phyloP scores from a whole-genome alignment of 2,113 vertebrate species.

The Xenopus laevis region DNA sequence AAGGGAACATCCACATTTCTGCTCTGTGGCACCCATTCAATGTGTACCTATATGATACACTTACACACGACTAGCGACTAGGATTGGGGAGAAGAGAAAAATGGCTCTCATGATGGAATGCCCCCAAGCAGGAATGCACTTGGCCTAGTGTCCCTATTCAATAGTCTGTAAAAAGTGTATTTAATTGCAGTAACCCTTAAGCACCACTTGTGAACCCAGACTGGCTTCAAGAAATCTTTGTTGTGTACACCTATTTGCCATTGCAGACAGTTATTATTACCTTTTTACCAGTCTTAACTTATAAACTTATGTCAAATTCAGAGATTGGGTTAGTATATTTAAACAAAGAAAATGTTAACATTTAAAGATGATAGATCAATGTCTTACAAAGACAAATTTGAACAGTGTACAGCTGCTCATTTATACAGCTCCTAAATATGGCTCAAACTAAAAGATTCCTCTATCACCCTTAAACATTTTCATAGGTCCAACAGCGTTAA shows the following conservation, averaged over 20 bases:
- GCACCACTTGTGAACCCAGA: conserved; percentile 57
- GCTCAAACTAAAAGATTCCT: conserved; percentile 59
- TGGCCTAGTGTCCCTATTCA: conserved; percentile 67
- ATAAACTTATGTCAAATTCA: conserved; percentile 9
- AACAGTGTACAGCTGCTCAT: background rate
- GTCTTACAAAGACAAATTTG: background rate
- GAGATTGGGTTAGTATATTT: conserved; percentile 27
- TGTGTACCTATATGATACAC: conserved; percentile 66
- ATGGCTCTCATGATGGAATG: conserved; percentile 36
- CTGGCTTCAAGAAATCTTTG: conserved; percentile 31
- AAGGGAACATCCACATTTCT: conserved; percentile 68
- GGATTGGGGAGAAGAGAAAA: conserved; percentile 2
- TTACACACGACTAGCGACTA: conserved; percentile 74
- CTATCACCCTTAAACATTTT: conserved; percentile 81
- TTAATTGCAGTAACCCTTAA: conserved; percentile 64
- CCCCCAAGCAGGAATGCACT: conserved; percentile 70
- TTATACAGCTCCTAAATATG: conserved; percentile 1
- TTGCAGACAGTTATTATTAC: background rate
- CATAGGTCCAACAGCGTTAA: conserved; percentile 72
- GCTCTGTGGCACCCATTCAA: conserved; percentile 74
- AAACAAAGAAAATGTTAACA: conserved; percentile 1
- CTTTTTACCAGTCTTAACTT: conserved; percentile 5
- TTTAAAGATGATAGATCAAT: conserved; percentile 30
- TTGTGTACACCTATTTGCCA: conserved; percentile 24
- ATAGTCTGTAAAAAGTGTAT: conserved; percentile 73